Evolutionary conservation across 1,140 invertebrate genomes (phyloP).

Genomic region (Melitaea cinxia): DNA sequence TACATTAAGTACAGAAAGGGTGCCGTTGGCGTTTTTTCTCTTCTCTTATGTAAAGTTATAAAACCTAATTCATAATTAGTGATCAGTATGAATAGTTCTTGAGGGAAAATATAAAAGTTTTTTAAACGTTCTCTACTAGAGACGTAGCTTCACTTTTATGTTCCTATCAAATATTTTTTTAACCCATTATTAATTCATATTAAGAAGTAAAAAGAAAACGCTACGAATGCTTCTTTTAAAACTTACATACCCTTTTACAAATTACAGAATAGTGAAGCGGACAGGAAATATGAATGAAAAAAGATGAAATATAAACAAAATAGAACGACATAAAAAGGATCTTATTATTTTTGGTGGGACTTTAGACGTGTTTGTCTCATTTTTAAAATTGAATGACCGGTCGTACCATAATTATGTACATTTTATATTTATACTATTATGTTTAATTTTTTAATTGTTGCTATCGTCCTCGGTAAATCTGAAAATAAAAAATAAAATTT

Average conservation of each 20-base stretch:
- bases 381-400: background rate
- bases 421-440: background rate
- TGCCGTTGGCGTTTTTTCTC: too few relatives aligned
- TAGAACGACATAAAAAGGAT: background rate
- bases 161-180: too few relatives aligned
- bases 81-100: too few relatives aligned
- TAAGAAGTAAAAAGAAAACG: background rate
- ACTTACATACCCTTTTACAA: background rate
- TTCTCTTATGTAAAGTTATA: too few relatives aligned
- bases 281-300: slow-evolving; percentile 1
- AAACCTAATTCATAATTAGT: too few relatives aligned
- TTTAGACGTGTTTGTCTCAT: too few relatives aligned
- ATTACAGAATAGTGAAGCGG: background rate
- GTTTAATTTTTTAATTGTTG: background rate
- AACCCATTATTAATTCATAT: background rate
- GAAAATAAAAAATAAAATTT: slow-evolving; percentile 31
- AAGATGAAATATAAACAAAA: slow-evolving; percentile 9
- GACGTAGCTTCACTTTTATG: too few relatives aligned
- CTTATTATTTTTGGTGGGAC: background rate
- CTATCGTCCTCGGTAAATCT: slow-evolving; percentile 19
- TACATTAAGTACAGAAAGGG: too few relatives aligned
- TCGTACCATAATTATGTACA: slow-evolving; percentile 2
- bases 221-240: background rate
- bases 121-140: too few relatives aligned
- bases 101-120: too few relatives aligned